Conservation (phyloP, 2,888 invertebrate genomes). For the Pterostichus niger region DNA sequence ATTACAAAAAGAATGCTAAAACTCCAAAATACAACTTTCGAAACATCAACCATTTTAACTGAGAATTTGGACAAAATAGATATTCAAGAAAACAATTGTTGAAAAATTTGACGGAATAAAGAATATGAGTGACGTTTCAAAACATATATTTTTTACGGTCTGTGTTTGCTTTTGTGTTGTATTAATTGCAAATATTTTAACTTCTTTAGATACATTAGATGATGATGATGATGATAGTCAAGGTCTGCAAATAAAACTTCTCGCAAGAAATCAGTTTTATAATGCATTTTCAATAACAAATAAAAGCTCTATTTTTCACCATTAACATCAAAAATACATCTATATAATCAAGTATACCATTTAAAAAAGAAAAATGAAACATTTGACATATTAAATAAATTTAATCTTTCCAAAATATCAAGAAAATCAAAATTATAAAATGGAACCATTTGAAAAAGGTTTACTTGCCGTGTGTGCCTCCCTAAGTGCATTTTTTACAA, state of each 20-base stretch:
- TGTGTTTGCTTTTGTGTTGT: slow-evolving; percentile 53
- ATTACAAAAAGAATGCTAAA: neutral
- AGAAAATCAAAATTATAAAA: slow-evolving; percentile 18
- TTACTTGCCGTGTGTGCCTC: slow-evolving; percentile 30
- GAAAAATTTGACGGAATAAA: neutral
- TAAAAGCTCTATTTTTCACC: slow-evolving; percentile 36
- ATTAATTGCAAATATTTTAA: neutral
- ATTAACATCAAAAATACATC: slow-evolving; percentile 4
- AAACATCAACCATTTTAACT: neutral
- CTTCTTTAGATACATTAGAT: neutral
- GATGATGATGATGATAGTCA: slow-evolving; percentile 3
- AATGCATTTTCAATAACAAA: neutral
- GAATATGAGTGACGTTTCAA: slow-evolving; percentile 54
- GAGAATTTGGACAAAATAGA: neutral
- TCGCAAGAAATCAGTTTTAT: slow-evolving; percentile 24
- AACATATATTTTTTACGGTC: slow-evolving; percentile 51
- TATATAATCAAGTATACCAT: slow-evolving; percentile 21
- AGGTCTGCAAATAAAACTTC: slow-evolving; percentile 18
- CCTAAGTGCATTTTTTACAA: slow-evolving; percentile 2
- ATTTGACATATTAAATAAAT: slow-evolving; percentile 8
- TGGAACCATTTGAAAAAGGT: slow-evolving; percentile 56
- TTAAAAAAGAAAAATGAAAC: slow-evolving; percentile 26
- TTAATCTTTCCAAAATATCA: neutral
- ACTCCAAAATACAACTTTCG: neutral
- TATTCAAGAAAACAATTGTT: slow-evolving; percentile 15